phyloP scores from a whole-genome alignment of 2,888 invertebrate genomes.

The Julus scanicus region DNA sequence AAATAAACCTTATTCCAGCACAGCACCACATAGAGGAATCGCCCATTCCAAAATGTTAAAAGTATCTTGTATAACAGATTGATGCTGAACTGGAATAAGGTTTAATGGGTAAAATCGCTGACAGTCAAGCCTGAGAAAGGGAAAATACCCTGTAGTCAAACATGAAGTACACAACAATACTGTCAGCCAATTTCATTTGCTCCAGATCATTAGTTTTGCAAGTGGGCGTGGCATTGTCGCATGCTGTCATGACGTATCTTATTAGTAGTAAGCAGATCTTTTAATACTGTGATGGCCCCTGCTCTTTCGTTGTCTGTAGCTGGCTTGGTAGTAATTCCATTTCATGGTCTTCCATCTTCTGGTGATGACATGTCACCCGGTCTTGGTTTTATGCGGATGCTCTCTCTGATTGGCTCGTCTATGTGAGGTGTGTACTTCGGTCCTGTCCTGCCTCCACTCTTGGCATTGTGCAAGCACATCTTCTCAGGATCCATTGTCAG shows the following conservation, averaged over 20 bases:
- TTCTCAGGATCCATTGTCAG: conserved; percentile 73
- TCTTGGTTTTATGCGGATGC: conserved; percentile 74
- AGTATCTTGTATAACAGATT: no score
- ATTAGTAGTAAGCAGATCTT: conserved; percentile 18
- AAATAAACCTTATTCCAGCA: no score
- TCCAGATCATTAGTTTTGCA: background rate
- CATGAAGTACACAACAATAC: background rate
- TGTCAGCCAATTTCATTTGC: background rate
- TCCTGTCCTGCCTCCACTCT: conserved; percentile 62
- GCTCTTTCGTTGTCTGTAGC: background rate
- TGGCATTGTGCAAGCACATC: conserved; percentile 73
- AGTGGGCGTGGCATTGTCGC: background rate
- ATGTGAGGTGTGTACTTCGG: conserved; percentile 69
- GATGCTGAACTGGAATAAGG: background rate
- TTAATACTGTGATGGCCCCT: conserved; percentile 39
- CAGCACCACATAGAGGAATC: no score
- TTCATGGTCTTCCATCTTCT: conserved; percentile 56
- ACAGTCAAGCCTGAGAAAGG: background rate
- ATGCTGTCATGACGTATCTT: conserved; percentile 5
- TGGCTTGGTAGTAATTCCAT: background rate
- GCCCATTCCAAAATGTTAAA: no score
- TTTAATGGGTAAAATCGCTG: background rate
- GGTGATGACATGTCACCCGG: conserved; percentile 69
- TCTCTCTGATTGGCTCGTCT: conserved; percentile 67
- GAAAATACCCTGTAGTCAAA: background rate